Evolutionary conservation across 2,888 invertebrate genomes (phyloP), one percentile per base, ranked within the genome.

Genomic region (Erynnis tages): DNA sequence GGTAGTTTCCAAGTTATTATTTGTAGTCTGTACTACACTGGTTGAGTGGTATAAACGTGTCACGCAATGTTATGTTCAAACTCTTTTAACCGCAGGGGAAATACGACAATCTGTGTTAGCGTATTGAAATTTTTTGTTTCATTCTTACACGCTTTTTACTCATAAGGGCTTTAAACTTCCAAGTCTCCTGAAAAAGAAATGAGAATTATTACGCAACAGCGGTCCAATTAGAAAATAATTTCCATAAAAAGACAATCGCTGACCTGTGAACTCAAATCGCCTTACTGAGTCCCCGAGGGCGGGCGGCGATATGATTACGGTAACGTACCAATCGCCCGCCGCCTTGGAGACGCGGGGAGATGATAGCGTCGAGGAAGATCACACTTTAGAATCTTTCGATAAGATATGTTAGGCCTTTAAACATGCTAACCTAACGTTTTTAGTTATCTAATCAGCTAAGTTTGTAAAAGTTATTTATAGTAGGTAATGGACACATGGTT

Each of bases 231-330:
- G 16, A 45, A 35, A 16, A 34, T 25, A 27, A 50, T 50, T 50
- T 27, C 17, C 25, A 34, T 35, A 25, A 23, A 23, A 49, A 34
- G 25, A 41, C 34, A 49, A 41, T 49, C 32, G 49, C 10, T 50
- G 34, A 50, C 49, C 49, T 50, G 41, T 43, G 16, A 41, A 40
- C 16, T 37, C 6, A 47, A 38, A 47, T 29, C 47, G 32, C 7
- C 32, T 49, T 34, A 49, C 23, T 10, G 17, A 25, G 30, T 17
- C 34, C 40, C 49, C 41, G 34, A 34, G 49, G 41, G 41, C 41
- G 41, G 23, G 34, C 32, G 25, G 21, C 23, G 11, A 49, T 41
- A 8, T 30, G 13, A 49, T 34, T 49, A 41, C 6, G 6, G 23
- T 10, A 48, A 32, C 11, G 25, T 48, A 5, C 14, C 14, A 3